Percentiles rank a stretch among this genome's conserved stretches.
Evolutionary conservation across 2,797 vertebrate species (phyloP).

Genomic region (Buceros bicornis): DNA sequence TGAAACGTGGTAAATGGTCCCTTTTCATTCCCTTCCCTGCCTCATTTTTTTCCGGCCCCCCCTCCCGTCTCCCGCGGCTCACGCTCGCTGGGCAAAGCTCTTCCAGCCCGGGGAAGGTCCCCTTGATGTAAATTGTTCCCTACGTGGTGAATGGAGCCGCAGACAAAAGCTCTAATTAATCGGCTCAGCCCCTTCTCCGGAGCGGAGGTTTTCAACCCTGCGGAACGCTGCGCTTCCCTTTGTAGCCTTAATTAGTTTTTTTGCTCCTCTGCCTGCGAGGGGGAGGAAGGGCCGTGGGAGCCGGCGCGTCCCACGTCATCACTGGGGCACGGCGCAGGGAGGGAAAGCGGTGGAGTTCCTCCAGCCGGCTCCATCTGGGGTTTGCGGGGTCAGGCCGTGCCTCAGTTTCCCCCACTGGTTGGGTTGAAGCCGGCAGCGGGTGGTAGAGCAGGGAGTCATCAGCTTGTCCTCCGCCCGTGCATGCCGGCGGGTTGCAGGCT

Average conservation of each 20-base stretch:
- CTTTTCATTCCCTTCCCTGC: background rate
- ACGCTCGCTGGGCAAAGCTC: background rate
- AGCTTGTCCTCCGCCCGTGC: too few species aligned
- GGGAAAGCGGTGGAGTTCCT: background rate
- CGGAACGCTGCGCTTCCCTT: background rate
- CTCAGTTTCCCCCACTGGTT: background rate
- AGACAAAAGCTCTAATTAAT: slow-evolving; percentile 26
- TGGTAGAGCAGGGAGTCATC: background rate
- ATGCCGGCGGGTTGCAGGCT: background rate
- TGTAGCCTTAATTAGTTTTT: background rate
- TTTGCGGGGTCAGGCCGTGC: background rate
- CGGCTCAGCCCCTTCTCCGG: background rate
- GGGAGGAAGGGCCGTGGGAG: background rate
- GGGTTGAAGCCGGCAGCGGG: background rate
- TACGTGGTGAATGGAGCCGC: background rate
- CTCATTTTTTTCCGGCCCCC: too few species aligned
- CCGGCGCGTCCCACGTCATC: background rate
- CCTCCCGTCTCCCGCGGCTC: background rate
- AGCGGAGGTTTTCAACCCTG: background rate
- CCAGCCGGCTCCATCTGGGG: background rate
- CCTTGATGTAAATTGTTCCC: slow-evolving; percentile 7
- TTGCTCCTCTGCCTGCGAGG: background rate
- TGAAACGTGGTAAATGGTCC: background rate
- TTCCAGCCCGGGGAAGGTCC: background rate
- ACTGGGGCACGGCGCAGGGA: background rate